Evolutionary conservation across 2,113 vertebrate species (phyloP).

Genomic region (Eptesicus fuscus): DNA sequence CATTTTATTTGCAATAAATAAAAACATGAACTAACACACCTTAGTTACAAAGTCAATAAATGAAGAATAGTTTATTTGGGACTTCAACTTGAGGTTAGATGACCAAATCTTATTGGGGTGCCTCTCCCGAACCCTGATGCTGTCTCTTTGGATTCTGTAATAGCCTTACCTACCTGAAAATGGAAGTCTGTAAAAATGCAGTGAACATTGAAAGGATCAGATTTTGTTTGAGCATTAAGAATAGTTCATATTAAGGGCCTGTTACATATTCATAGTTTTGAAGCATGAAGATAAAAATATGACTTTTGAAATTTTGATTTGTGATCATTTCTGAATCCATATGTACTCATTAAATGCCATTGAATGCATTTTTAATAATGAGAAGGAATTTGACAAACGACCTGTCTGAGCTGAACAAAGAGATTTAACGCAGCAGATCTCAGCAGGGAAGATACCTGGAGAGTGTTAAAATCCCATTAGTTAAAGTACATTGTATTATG

Average conservation of each 20-base stretch:
- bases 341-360: conserved; percentile 77
- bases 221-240: conserved; percentile 51
- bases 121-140: not conserved
- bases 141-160: not conserved
- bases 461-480: conserved; percentile 70
- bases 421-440: conserved; percentile 59
- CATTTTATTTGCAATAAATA: conserved; percentile 13
- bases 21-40: conserved; percentile 10
- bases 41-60: conserved; percentile 12
- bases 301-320: conserved; percentile 73
- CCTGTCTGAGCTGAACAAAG: conserved; percentile 67
- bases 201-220: conserved; percentile 8
- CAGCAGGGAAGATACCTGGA: conserved; percentile 60
- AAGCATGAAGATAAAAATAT: conserved; percentile 65
- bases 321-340: conserved; percentile 76
- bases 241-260: conserved; percentile 43
- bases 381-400: conserved; percentile 70
- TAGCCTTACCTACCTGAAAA: not conserved
- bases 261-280: conserved; percentile 70
- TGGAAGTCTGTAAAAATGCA: not conserved
- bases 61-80: not conserved
- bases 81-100: not conserved
- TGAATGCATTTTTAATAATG: conserved; percentile 76
- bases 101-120: not conserved
- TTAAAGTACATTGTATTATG: conserved; percentile 58